Percentiles rank a stretch among this genome's conserved stretches.
These are phyloP conservation scores for Dendrolimus houi DNA, from an alignment of 2,888 invertebrate species.

Conservation along the genomic window DNA sequence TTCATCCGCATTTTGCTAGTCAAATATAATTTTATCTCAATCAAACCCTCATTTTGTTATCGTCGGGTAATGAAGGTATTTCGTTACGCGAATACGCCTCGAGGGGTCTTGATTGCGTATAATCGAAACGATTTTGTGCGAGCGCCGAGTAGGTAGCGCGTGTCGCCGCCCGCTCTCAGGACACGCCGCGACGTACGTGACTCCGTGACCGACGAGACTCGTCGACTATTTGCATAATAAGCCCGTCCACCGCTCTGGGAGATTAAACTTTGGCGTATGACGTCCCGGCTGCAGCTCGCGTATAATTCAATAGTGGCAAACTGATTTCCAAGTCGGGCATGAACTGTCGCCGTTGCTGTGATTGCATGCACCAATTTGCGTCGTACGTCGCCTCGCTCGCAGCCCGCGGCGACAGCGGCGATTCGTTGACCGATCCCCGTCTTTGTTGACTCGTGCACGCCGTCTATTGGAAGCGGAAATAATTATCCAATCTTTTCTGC, in stretches of 20 bases:
- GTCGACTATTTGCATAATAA: constrained; percentile 68
- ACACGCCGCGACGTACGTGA: constrained; percentile 48
- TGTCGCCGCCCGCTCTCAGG: constrained; percentile 7
- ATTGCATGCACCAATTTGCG: constrained; percentile 57
- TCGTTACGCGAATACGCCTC: constrained; percentile 15
- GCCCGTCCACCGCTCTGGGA: constrained; percentile 62
- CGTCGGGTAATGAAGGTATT: constrained; percentile 43
- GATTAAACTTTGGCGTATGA: constrained; percentile 72
- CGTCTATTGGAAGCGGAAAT: constrained; percentile 45
- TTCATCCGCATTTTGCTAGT: constrained; percentile 57
- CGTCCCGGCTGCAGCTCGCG: constrained; percentile 61
- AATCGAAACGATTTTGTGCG: constrained; percentile 8
- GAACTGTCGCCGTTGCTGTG: constrained; percentile 29
- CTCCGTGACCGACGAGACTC: constrained; percentile 55
- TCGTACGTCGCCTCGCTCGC: constrained; percentile 18
- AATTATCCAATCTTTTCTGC: constrained; percentile 43
- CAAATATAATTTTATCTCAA: constrained; percentile 59
- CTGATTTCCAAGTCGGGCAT: constrained; percentile 57
- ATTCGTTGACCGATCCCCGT: constrained; percentile 32
- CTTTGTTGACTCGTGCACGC: constrained; percentile 34
- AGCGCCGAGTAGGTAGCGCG: constrained; percentile 9
- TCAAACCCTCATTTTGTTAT: constrained; percentile 45
- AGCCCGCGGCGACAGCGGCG: constrained; percentile 34
- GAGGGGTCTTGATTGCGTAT: constrained; percentile 13
- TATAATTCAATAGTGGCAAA: constrained; percentile 73